phyloP scores from a whole-genome alignment of 2,888 invertebrate species.

The Bibio marci region DNA sequence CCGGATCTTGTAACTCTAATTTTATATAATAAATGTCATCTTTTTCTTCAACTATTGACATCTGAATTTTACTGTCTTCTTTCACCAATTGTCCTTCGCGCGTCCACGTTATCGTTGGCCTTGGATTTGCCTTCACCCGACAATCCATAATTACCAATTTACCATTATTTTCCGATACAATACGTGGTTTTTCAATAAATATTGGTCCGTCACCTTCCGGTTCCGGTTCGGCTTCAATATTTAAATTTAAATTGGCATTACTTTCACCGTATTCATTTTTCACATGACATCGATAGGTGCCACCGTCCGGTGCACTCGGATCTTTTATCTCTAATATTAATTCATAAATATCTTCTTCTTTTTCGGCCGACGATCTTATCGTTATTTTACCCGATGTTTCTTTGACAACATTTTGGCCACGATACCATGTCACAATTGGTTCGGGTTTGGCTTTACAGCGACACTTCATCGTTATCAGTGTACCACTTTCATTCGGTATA shows the following conservation, averaged over 20 bases:
- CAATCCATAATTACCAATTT: slow-evolving; percentile 80
- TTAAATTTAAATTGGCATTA: slow-evolving; percentile 83
- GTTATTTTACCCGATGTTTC: slow-evolving; percentile 64
- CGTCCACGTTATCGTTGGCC: slow-evolving; percentile 69
- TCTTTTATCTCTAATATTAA: slow-evolving; percentile 68
- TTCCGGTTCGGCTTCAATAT: slow-evolving; percentile 82
- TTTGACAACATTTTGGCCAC: slow-evolving; percentile 70
- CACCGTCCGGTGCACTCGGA: slow-evolving; percentile 64
- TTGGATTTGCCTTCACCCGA: slow-evolving; percentile 65
- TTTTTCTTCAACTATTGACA: slow-evolving; percentile 53
- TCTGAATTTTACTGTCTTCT: slow-evolving; percentile 66
- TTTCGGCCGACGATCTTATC: slow-evolving; percentile 49
- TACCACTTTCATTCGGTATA: slow-evolving; percentile 94
- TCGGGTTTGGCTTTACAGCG: slow-evolving; percentile 89
- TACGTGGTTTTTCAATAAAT: slow-evolving; percentile 80
- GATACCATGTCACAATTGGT: slow-evolving; percentile 89
- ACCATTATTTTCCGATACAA: slow-evolving; percentile 67
- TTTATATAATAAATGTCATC: slow-evolving; percentile 74
- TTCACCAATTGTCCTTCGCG: slow-evolving; percentile 61
- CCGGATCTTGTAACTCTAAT: slow-evolving; percentile 76
- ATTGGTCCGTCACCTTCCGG: slow-evolving; percentile 87
- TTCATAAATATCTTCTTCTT: slow-evolving; percentile 76
- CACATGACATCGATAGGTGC: slow-evolving; percentile 84
- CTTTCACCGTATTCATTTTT: slow-evolving; percentile 93
- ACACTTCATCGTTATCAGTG: slow-evolving; percentile 94